Evolutionary conservation across 2,113 vertebrate genomes (phyloP).

Genomic region (Bubo scandiacus): DNA sequence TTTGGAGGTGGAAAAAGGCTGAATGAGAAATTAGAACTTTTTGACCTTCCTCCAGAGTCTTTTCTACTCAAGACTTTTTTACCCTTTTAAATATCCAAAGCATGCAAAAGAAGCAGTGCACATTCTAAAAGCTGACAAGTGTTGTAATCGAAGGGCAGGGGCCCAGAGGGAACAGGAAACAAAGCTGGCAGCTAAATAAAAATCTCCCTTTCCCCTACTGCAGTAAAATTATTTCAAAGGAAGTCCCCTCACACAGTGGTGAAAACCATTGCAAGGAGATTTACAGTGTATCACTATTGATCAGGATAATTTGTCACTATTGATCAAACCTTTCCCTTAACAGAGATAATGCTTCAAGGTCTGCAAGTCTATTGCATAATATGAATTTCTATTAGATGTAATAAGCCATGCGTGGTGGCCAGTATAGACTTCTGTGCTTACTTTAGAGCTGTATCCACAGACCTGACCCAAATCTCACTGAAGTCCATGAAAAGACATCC

Average conservation of each 20-base stretch:
- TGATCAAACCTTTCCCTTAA: slow-evolving; percentile 38
- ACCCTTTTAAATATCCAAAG: slow-evolving; percentile 32
- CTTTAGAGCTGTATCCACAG: not conserved
- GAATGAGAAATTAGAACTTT: slow-evolving; percentile 7
- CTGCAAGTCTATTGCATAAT: not conserved
- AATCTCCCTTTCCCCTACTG: not conserved
- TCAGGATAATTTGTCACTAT: slow-evolving; percentile 31
- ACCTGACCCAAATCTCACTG: not conserved
- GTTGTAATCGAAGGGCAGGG: slow-evolving; percentile 36
- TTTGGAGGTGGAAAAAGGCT: not conserved
- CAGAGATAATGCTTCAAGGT: slow-evolving; percentile 37
- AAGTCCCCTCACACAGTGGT: not conserved
- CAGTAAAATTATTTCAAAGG: slow-evolving; percentile 2
- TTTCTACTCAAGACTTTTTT: slow-evolving; percentile 12
- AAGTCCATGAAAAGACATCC: not conserved
- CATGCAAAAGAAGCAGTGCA: slow-evolving; percentile 11
- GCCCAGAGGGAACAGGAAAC: slow-evolving; percentile 37
- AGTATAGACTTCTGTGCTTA: not conserved
- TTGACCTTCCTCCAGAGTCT: slow-evolving; percentile 15
- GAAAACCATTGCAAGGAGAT: slow-evolving; percentile 39
- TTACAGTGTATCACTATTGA: slow-evolving; percentile 1
- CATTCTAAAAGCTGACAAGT: slow-evolving; percentile 54
- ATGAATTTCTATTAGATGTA: not conserved
- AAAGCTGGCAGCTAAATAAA: slow-evolving; percentile 36
- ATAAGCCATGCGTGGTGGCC: not conserved